Conservation (phyloP, 2,888 invertebrate genomes). For the Cistogaster globosa region DNA sequence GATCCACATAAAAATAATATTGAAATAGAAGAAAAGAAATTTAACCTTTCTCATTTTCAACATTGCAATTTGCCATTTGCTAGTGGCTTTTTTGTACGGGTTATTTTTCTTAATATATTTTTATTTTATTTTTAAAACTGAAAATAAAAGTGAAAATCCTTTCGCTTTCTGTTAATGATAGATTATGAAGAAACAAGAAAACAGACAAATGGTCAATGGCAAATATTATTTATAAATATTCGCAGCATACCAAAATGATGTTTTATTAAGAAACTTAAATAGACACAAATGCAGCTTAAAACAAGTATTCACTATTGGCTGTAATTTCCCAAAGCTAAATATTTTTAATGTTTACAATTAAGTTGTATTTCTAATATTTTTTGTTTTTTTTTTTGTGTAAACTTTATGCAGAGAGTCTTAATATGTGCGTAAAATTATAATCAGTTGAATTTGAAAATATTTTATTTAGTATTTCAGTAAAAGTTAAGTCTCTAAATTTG, state of each 20-base stretch:
- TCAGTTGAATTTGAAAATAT: neutral
- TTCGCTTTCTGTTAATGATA: conserved; percentile 71
- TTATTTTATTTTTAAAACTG: conserved; percentile 16
- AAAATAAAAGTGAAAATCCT: conserved; percentile 71
- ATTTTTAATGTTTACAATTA: conserved; percentile 31
- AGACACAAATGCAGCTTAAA: neutral
- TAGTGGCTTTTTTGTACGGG: conserved; percentile 51
- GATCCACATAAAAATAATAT: conserved; percentile 53
- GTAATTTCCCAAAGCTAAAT: conserved; percentile 46
- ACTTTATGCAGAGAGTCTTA: conserved; percentile 37
- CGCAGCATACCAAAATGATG: conserved; percentile 22
- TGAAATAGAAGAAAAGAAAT: conserved; percentile 36
- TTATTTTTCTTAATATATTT: conserved; percentile 14
- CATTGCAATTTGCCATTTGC: conserved; percentile 57
- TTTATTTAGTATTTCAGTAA: neutral
- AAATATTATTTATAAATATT: conserved; percentile 52
- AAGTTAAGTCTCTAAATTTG: too few relatives aligned
- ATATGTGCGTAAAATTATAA: neutral
- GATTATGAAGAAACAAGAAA: conserved; percentile 34
- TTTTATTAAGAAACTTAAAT: conserved; percentile 41
- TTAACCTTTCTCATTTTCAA: conserved; percentile 42
- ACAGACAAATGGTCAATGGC: conserved; percentile 39
- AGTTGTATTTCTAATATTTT: conserved; percentile 20
- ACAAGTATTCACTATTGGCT: conserved; percentile 23
- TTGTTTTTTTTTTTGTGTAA: neutral